A percentile compares a stretch with the other conserved stretches of the same genome.
Evolutionary conservation across 2,113 vertebrate genomes (phyloP).

Genomic region (Lagopus muta): DNA sequence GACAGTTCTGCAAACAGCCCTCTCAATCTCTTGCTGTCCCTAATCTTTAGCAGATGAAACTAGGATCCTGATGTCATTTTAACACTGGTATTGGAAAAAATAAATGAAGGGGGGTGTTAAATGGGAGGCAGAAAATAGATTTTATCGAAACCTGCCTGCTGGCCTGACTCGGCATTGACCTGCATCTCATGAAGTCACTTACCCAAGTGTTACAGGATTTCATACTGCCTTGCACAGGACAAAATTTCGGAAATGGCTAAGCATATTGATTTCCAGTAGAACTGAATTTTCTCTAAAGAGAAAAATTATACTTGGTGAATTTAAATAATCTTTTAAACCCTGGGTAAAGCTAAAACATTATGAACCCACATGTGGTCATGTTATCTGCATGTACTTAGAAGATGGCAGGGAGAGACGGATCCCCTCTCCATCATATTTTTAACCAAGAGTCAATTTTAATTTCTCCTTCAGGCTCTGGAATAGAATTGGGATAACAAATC

Average conservation of each 20-base stretch:
- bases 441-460: background rate
- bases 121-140: background rate
- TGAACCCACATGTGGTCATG: accelerated
- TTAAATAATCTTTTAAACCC: conserved; percentile 22
- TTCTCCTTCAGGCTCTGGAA: background rate
- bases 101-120: background rate
- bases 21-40: background rate
- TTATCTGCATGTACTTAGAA: background rate
- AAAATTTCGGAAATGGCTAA: conserved; percentile 12
- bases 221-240: background rate
- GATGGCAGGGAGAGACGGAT: background rate
- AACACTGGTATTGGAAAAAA: background rate
- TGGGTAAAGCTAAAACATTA: background rate
- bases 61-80: conserved; percentile 11
- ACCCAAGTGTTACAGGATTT: background rate
- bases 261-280: conserved; percentile 15
- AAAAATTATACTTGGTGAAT: conserved; percentile 31
- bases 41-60: conserved; percentile 20
- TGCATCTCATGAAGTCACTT: background rate
- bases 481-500: background rate
- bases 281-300: background rate
- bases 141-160: background rate
- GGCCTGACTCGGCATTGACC: background rate
- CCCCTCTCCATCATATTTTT: background rate
- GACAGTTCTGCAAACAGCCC: conserved; percentile 37